Conservation (phyloP, 2,797 vertebrate genomes). For the Sciaenops ocellatus region DNA sequence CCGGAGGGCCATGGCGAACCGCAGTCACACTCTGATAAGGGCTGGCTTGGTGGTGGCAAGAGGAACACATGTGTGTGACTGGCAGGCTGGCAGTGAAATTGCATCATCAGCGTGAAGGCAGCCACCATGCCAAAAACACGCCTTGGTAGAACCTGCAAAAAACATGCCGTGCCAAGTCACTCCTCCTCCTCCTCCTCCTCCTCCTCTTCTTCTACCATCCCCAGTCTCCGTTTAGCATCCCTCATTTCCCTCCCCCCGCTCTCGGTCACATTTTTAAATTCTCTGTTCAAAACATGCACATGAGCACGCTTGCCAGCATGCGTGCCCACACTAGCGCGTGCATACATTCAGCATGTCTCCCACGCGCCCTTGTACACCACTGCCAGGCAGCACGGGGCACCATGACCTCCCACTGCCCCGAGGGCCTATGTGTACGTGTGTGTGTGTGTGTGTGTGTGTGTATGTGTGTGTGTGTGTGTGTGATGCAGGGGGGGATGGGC, state of each 20-base stretch:
- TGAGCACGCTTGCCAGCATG: conserved; percentile 72
- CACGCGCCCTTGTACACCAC: conserved; percentile 68
- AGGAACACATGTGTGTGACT: conserved; percentile 47
- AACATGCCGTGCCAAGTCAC: conserved; percentile 70
- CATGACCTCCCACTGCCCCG: conserved; percentile 81
- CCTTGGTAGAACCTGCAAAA: conserved; percentile 60
- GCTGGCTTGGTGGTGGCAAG: conserved; percentile 33
- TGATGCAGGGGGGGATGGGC: conserved; percentile 60
- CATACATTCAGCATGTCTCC: conserved; percentile 67
- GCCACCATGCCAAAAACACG: conserved; percentile 68
- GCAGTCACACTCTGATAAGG: conserved; percentile 64
- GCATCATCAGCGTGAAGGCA: conserved; percentile 75
- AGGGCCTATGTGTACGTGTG: conserved; percentile 60
- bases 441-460: conserved; percentile 38
- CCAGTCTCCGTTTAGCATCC: conserved; percentile 45
- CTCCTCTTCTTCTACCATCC: conserved; percentile 27
- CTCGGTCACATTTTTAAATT: conserved; percentile 67
- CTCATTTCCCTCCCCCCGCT: conserved; percentile 34
- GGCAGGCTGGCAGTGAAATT: conserved; percentile 65
- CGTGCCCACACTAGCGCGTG: conserved; percentile 70
- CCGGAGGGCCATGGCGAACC: conserved; percentile 44
- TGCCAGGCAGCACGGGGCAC: conserved; percentile 74
- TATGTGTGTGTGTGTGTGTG: conserved; percentile 41
- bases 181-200: conserved; percentile 42
- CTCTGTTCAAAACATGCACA: conserved; percentile 78